These are phyloP conservation scores for Oncorhynchus gorbuscha DNA, from an alignment of 2,113 vertebrate genomes.

Conservation along the genomic window DNA sequence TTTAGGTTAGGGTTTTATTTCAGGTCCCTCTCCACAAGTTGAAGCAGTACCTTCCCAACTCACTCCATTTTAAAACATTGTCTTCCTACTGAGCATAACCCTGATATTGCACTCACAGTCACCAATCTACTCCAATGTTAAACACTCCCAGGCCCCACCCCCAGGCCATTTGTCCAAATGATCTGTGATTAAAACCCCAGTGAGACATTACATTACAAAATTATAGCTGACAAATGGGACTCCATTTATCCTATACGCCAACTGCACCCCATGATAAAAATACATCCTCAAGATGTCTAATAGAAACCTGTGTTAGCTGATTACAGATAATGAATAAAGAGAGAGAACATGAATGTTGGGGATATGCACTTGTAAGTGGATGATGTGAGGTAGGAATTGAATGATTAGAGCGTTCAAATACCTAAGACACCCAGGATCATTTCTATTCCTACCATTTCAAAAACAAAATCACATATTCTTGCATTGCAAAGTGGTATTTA, in stretches of 20 bases:
- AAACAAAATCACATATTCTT: too few relatives aligned
- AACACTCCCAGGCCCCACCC: constrained; percentile 6
- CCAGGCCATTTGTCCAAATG: constrained; percentile 57
- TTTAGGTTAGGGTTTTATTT: too few relatives aligned
- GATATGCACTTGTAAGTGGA: not conserved
- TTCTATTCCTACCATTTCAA: not conserved
- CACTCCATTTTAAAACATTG: too few relatives aligned
- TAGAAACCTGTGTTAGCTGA: constrained; percentile 38
- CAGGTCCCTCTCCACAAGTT: too few relatives aligned
- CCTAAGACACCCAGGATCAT: not conserved
- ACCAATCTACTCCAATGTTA: constrained; percentile 6
- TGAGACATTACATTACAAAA: constrained; percentile 33
- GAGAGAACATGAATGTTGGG: not conserved
- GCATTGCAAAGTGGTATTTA: too few relatives aligned
- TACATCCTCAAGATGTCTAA: constrained; percentile 39
- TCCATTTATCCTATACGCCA: constrained; percentile 54
- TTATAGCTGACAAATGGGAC: constrained; percentile 61
- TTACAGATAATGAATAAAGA: constrained; percentile 12
- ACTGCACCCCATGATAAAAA: constrained; percentile 40
- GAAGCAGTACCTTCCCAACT: too few relatives aligned
- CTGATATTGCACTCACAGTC: too few relatives aligned
- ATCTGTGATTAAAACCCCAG: constrained; percentile 63
- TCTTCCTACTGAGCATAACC: too few relatives aligned
- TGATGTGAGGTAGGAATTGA: constrained; percentile 20
- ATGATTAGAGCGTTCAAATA: constrained; percentile 36